Base-by-base conservation (phyloP, 64 coral and sea anemone genomes). In the Montipora capricornis region DNA sequence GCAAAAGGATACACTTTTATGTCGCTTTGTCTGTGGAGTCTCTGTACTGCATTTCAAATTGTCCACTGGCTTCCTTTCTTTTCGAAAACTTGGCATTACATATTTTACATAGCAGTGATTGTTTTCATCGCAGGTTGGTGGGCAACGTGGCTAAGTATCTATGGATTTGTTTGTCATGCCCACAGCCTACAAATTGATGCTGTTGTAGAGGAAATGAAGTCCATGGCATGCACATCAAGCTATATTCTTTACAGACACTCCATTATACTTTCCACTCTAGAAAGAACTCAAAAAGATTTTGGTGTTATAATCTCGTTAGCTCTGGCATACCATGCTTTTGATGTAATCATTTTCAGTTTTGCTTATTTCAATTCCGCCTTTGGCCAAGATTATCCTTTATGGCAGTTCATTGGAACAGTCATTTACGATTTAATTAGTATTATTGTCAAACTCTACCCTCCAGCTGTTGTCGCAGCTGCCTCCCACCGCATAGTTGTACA, bases 331-430 rank as follows among this genome's bases (percentile, higher is more conserved):
- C 94, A 95, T 68, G 78, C 49, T 11, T n/a, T 55, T 26, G 94
- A 95, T 55, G 37, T 95, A 8, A 91, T 95, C 15, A 80, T 95
- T 20, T 95, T 95, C 57, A 95, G 94, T 74, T 95, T 95, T 80
- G 94, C 94, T 1, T 95, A 91, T 87, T 95, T 95, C 6, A 77
- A 87, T 87, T 85, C 80, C 13, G 81, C 89, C 17, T 95, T 95
- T 95, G 94, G 94, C 15, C 76, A 60, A 5, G 44, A 80, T 16
- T 95, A 95, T 68, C 46, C 50, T 6, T 47, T 91, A 20, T 95
- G 94, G 94, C 94, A 95, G 59, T 95, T 87, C n/a, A 62, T 87
- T 47, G 94, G 89, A 37, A 77, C 71, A 15, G 82, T 95, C 84
- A 59, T 91, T 60, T 95, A 80, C 80, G 94, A 95, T 87, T 50